Evolutionary conservation across 2,113 vertebrate species (phyloP).

Genomic region (Alouatta palliata): DNA sequence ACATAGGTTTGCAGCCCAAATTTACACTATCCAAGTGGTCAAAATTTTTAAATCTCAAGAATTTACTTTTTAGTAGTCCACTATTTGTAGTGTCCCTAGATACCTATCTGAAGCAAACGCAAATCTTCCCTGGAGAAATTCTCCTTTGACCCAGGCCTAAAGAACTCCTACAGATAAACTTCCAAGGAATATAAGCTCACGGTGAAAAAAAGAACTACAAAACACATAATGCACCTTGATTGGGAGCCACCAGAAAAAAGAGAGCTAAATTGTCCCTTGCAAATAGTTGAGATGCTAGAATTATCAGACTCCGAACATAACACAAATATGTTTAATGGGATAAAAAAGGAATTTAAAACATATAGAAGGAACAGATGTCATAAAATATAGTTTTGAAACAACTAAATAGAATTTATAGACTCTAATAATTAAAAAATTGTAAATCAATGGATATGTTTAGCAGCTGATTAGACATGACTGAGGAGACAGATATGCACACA

Average conservation of each 20-base stretch:
- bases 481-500: neutral
- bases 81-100: neutral
- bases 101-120: neutral
- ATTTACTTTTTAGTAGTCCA: neutral
- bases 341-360: slow-evolving; percentile 36
- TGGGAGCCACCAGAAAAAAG: neutral
- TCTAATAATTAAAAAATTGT: neutral
- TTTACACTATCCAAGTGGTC: neutral
- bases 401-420: slow-evolving; percentile 3
- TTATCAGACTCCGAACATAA: neutral
- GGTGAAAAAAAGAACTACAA: neutral
- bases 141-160: neutral
- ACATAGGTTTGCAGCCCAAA: neutral
- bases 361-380: neutral
- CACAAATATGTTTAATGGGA: neutral
- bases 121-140: neutral
- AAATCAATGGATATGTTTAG: neutral
- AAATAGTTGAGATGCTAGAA: neutral
- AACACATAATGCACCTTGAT: neutral
- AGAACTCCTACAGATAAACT: neutral
- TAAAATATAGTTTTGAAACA: neutral
- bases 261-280: neutral
- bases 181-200: neutral
- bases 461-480: neutral
- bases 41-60: neutral